Conservation (phyloP, 2,888 invertebrate genomes). For the Diadegma fenestrale region DNA sequence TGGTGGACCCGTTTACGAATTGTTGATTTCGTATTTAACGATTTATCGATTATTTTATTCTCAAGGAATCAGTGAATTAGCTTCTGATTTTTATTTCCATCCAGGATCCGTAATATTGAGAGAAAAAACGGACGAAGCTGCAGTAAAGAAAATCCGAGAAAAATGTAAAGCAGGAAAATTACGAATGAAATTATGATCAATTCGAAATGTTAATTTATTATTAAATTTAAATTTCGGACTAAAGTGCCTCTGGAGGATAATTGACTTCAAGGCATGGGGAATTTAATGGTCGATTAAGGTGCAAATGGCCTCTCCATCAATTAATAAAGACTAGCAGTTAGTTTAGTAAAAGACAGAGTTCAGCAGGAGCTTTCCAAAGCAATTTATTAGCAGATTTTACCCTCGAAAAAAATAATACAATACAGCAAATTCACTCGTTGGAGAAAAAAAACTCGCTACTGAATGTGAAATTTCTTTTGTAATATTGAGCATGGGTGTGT, state of each 20-base stretch:
- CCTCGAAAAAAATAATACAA: background rate
- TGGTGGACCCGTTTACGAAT: background rate
- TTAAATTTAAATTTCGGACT: background rate
- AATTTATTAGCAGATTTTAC: background rate
- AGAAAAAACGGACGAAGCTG: background rate
- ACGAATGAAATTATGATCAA: background rate
- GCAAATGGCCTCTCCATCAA: background rate
- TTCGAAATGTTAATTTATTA: background rate
- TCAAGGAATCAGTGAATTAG: background rate
- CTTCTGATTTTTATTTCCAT: background rate
- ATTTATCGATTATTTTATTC: too few relatives aligned
- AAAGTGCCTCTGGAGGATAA: background rate
- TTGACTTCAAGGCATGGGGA: background rate
- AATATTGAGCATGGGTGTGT: slow-evolving; percentile 2
- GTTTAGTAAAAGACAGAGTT: background rate
- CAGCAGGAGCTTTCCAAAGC: background rate
- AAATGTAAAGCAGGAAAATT: background rate
- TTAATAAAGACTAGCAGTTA: background rate
- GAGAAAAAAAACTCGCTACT: background rate
- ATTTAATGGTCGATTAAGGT: background rate
- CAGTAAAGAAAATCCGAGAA: background rate
- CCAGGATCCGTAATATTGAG: background rate
- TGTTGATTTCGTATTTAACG: background rate
- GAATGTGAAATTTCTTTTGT: background rate
- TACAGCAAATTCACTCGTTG: background rate